These are phyloP conservation scores for Apantesis nais DNA, from an alignment of 2,888 invertebrate species.

Conservation along the genomic window DNA sequence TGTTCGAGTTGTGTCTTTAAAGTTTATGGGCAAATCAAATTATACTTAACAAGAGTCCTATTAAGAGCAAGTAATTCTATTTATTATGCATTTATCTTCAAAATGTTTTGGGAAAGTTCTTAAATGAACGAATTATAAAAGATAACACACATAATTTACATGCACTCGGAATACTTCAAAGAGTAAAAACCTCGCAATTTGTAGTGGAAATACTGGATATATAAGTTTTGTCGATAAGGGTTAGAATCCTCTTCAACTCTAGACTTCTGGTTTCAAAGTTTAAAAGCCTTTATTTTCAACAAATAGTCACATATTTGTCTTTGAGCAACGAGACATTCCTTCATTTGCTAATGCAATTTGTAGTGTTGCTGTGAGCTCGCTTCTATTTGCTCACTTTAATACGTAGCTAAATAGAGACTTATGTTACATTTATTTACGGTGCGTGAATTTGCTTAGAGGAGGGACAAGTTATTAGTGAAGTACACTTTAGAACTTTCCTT, in stretches of 20 bases:
- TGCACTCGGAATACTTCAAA: neutral
- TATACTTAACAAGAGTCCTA: too few relatives aligned
- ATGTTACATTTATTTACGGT: neutral
- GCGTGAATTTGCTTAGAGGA: neutral
- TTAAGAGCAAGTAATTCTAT: neutral
- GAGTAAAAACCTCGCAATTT: neutral
- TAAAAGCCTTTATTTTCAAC: constrained; percentile 8
- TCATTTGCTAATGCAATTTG: constrained; percentile 58
- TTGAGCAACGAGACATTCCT: constrained; percentile 12
- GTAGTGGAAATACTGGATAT: neutral
- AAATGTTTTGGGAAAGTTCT: neutral
- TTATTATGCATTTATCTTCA: neutral
- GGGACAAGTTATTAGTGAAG: neutral
- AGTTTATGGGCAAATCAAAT: too few relatives aligned
- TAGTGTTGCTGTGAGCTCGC: neutral
- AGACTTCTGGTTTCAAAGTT: neutral
- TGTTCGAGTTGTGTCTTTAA: too few relatives aligned
- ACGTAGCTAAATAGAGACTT: constrained; percentile 5
- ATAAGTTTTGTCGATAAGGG: neutral
- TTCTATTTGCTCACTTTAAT: constrained; percentile 2
- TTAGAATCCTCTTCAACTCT: neutral
- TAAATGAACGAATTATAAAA: neutral
- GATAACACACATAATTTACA: neutral
- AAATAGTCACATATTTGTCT: neutral
- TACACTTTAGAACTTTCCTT: neutral